Evolutionary conservation across 2,888 invertebrate genomes (phyloP), one percentile per base, ranked within the genome.

Genomic region (Nebria salina): DNA sequence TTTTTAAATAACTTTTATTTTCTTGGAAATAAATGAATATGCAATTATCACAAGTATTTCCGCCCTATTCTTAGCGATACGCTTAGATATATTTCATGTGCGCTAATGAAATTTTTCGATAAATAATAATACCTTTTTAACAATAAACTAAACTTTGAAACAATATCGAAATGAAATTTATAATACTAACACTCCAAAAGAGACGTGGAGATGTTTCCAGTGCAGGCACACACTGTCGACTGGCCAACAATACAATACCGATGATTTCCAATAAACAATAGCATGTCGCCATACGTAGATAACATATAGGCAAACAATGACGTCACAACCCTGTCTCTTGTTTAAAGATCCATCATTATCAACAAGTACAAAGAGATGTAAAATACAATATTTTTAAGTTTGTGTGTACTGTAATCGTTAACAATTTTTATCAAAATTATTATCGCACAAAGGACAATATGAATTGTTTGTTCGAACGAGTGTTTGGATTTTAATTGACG

Each of bases 351-450:
- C 34, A 11, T 41, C 15, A 65, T 66, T 66, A 76, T 76, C 65
- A 76, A 76, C 65, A 76, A 65, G 68, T n/a, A 76, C 34, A 65
- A 76, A 76, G 65, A 66, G 42, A 76, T 66, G 34, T 34, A 20
- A 42, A 76, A 76, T 13, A 68, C 2, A 26, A 68, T n/a, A 68
- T 9, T 20, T n/a, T 15, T 68, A 13, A 68, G 68, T 68, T 68
- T 25, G 15, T 20, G 15, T 20, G 13, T 20, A n/a, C 20, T 20
- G 68, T 68, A 25, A 26, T 68, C 26, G 68, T 7, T 25, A 34
- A 26, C 0, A 26, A 68, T 68, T 68, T 68, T 26, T 26, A 68
- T 25, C 20, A 11, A 26, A 20, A 65, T 65, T 65, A 68, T 15
- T 68, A 68, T 26, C 26, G 26, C 68, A 25, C 20, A 20, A 68